Percentiles rank a stretch among this genome's conserved stretches.
Conservation (phyloP, 2,113 vertebrate species). For the Corvus hawaiiensis region DNA sequence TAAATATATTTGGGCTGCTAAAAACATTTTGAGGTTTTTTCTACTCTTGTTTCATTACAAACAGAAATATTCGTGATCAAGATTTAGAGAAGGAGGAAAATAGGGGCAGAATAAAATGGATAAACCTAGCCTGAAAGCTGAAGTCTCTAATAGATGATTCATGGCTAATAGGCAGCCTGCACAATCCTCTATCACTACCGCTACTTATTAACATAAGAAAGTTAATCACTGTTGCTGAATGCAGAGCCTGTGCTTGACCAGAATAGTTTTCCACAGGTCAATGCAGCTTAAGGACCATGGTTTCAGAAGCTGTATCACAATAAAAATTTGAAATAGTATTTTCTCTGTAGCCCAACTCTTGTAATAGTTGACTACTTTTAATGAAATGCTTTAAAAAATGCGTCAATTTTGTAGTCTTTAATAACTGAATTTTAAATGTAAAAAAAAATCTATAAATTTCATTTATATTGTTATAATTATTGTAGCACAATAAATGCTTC, state of each 20-base stretch:
- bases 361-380: not conserved
- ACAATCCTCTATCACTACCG: not conserved
- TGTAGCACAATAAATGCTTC: not conserved
- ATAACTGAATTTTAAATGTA: not conserved
- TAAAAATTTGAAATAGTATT: not conserved
- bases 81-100: not conserved
- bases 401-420: not conserved
- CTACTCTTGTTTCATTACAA: not conserved
- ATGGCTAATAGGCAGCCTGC: not conserved
- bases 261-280: not conserved
- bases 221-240: not conserved
- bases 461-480: not conserved
- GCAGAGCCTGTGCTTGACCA: not conserved
- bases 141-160: not conserved
- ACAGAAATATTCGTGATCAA: not conserved
- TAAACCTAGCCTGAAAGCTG: not conserved
- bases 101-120: not conserved
- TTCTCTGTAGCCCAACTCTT: not conserved
- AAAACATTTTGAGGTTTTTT: not conserved
- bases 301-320: not conserved
- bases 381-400: not conserved
- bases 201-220: not conserved
- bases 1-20: not conserved
- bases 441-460: not conserved
- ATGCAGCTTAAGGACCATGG: not conserved